These are phyloP conservation scores for Pseudomyrmex sp. DNA, from an alignment of 1,140 invertebrate species.

Conservation along the genomic window DNA sequence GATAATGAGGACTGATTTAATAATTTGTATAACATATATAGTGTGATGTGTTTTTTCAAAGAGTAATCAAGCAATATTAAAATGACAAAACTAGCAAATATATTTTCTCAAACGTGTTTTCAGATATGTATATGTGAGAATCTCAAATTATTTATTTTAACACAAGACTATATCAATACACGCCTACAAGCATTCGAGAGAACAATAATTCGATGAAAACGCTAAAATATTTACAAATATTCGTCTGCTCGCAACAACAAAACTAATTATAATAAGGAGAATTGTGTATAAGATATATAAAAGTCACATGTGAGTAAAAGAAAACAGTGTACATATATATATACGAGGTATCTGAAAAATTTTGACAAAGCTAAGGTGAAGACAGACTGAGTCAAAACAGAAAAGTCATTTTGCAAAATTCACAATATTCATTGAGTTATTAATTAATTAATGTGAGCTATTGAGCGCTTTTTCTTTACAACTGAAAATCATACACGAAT, in stretches of 20 bases:
- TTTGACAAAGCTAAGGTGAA: no score
- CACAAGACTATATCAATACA: background rate
- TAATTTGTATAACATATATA: no score
- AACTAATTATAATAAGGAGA: background rate
- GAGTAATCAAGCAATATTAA: background rate
- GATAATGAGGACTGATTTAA: no score
- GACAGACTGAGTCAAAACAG: no score
- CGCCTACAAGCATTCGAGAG: background rate
- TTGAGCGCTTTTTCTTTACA: no score
- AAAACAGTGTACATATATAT: background rate
- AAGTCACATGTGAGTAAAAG: background rate
- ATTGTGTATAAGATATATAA: background rate
- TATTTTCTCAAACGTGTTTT: background rate
- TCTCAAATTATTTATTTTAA: conserved; percentile 15
- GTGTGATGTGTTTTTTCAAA: background rate
- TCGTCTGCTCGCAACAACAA: background rate
- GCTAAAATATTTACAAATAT: conserved; percentile 15
- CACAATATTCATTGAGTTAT: no score
- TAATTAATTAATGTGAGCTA: no score
- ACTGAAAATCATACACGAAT: no score
- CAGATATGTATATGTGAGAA: background rate
- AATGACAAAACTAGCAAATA: conserved; percentile 14
- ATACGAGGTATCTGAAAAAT: no score
- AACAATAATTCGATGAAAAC: conserved; percentile 17
- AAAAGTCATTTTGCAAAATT: no score